phyloP scores from a whole-genome alignment of 2,888 invertebrate genomes.

The Amaurobius ferox region DNA sequence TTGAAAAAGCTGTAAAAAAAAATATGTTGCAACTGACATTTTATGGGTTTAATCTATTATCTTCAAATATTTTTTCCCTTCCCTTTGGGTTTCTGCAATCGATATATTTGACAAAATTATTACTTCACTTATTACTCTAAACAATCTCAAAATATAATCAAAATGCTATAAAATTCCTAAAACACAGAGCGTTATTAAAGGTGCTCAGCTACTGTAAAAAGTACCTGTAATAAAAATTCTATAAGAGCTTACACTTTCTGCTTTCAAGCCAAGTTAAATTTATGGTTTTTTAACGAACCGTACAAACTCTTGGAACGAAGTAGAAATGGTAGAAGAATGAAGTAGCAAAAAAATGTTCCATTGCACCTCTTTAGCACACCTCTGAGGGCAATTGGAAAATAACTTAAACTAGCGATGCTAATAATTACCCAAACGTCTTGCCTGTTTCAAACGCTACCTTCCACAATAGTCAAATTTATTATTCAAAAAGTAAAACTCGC shows the following conservation, averaged over 20 bases:
- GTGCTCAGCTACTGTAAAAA: neutral
- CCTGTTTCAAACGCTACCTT: neutral
- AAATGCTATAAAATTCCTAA: neutral
- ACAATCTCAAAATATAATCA: neutral
- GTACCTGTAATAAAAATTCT: neutral
- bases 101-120: neutral
- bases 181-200: neutral
- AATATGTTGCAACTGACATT: neutral
- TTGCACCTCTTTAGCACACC: slow-evolving; percentile 39
- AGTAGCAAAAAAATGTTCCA: slow-evolving; percentile 28
- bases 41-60: neutral
- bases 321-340: slow-evolving; percentile 34
- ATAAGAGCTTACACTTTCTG: neutral
- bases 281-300: slow-evolving; percentile 69
- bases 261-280: slow-evolving; percentile 27
- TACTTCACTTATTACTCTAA: neutral
- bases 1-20: neutral
- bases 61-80: neutral
- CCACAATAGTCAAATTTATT: slow-evolving; percentile 70
- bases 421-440: slow-evolving; percentile 53
- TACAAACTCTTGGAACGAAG: slow-evolving; percentile 30
- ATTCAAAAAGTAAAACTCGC: slow-evolving; percentile 56
- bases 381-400: slow-evolving; percentile 61
- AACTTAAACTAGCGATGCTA: slow-evolving; percentile 63
- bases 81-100: neutral